Percentiles rank a stretch among this genome's conserved stretches.
Conservation (phyloP, 2,113 vertebrate genomes). For the Myiopsitta monachus region DNA sequence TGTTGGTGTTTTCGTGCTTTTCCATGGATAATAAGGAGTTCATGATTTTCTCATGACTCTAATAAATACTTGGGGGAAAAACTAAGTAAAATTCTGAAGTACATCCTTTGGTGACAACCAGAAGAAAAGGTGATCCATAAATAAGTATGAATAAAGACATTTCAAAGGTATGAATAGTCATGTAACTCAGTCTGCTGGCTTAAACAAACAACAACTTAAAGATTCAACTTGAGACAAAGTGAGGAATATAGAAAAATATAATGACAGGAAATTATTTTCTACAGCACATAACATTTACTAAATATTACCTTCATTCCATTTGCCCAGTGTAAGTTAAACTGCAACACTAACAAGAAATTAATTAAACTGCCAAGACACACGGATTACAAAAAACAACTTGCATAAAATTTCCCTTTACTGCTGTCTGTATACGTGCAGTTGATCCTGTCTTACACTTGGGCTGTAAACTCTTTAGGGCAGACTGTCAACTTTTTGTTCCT, state of each 20-base stretch:
- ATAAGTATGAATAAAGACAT: not conserved
- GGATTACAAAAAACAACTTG: not conserved
- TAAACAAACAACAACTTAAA: not conserved
- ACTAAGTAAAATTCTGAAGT: not conserved
- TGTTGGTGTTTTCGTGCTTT: not conserved
- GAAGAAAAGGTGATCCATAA: not conserved
- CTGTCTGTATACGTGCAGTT: not conserved
- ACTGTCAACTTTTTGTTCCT: not conserved
- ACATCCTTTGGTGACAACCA: fast-evolving
- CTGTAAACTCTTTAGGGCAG: not conserved
- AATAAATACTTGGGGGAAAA: not conserved
- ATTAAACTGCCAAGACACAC: not conserved
- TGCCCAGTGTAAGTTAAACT: not conserved
- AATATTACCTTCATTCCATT: not conserved
- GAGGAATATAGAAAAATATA: not conserved
- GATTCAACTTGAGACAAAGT: not conserved
- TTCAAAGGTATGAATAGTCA: not conserved
- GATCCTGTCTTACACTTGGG: not conserved
- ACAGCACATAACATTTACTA: not conserved
- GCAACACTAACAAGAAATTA: not conserved
- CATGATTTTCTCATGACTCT: not conserved
- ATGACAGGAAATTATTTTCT: not conserved
- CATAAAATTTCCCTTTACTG: not conserved
- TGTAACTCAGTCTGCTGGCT: not conserved
- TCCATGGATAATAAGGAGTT: not conserved